Evolutionary conservation across 2,797 vertebrate genomes (phyloP).

Genomic region (Pelochelys cantorii): DNA sequence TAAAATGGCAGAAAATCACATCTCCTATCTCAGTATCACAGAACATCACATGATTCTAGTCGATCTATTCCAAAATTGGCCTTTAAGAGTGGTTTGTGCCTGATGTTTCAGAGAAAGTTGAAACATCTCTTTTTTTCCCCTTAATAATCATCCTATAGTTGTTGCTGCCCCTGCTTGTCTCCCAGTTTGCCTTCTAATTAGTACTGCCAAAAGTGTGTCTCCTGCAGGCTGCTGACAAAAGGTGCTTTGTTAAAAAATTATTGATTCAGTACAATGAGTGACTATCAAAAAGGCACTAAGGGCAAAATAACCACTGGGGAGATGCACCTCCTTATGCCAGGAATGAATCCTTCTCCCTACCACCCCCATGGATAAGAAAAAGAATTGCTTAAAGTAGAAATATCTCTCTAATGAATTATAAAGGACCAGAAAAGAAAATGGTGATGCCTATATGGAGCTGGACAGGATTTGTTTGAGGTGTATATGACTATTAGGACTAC

Average conservation of each 20-base stretch:
- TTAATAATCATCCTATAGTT: background rate
- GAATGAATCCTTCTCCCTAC: background rate
- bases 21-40: background rate
- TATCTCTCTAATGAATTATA: background rate
- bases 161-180: background rate
- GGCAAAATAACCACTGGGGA: background rate
- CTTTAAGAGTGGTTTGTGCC: background rate
- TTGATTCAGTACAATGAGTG: background rate
- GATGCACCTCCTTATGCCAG: background rate
- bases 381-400: background rate
- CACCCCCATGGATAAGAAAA: background rate
- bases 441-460: background rate
- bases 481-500: background rate
- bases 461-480: background rate
- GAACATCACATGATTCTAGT: background rate
- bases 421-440: background rate
- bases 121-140: background rate
- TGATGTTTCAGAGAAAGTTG: background rate
- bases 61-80: background rate
- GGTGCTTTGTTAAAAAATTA: background rate
- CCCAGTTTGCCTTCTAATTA: background rate
- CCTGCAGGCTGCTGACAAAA: background rate
- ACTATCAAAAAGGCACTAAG: background rate
- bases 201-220: background rate
- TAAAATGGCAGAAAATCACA: background rate